phyloP scores from a whole-genome alignment of 1,140 invertebrate genomes.

The Triops longicaudatus region DNA sequence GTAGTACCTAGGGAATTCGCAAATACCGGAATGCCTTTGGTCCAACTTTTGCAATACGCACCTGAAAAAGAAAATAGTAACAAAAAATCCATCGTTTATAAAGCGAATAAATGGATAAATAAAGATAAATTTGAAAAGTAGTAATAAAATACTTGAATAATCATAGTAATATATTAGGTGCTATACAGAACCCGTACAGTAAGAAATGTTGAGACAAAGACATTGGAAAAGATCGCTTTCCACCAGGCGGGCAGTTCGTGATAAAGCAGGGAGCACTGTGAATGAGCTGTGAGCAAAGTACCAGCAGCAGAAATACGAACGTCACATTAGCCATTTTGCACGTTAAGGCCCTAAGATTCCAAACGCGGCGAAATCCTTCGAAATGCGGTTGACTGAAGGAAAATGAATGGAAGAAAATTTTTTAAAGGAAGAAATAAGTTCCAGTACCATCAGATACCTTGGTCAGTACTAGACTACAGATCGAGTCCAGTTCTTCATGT shows the following conservation, averaged over 20 bases:
- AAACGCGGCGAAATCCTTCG: no score
- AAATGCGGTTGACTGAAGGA: no score
- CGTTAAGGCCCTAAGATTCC: neutral
- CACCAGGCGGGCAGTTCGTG: neutral
- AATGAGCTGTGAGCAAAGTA: neutral
- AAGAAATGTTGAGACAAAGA: neutral
- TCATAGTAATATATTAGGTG: neutral
- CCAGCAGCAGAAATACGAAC: neutral
- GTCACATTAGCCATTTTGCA: neutral
- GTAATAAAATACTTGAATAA: no score
- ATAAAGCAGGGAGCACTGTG: neutral
- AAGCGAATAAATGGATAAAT: no score
- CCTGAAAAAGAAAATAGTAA: neutral
- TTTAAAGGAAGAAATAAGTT: neutral
- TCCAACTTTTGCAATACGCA: neutral
- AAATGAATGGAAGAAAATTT: no score
- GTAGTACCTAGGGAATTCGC: neutral
- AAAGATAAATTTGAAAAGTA: no score
- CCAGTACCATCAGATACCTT: neutral
- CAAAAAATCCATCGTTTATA: no score
- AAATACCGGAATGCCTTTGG: neutral
- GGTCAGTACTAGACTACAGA: neutral
- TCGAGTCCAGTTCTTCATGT: neutral
- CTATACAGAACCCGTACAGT: neutral
- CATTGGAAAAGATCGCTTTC: neutral